Evolutionary conservation across 2,113 vertebrate genomes (phyloP), one percentile per base, ranked within the genome.

Genomic region (Machaerirhynchus nigripectus): DNA sequence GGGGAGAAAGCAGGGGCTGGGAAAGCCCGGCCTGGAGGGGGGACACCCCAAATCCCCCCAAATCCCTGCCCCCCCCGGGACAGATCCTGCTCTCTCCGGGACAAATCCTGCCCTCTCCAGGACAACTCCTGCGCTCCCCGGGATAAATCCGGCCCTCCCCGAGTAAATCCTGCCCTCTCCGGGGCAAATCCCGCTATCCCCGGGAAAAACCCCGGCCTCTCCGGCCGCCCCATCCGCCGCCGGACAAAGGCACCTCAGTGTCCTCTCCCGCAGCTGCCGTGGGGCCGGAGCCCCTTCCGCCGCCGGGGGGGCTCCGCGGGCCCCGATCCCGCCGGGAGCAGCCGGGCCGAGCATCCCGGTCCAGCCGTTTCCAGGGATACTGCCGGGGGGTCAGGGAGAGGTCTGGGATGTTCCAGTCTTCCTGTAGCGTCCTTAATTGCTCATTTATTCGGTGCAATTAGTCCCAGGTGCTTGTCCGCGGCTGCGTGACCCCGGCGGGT

Each of bases 401-500:
- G 91, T 93, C 96, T 89, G 91, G 53, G 91, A 40, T 81, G 81
- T 17, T 89, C 95, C 81, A 46, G 90, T 93, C 77, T 97, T 95
- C 94, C 95, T 92, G 94, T 63, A 93, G 96, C 47, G 78, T 70
- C 92, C 60, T 96, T 98, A 97, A 98, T 97, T 95, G 97, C 96
- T 97, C 97, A 87, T 98, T 98, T 97, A 97, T 97, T 97, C 96
- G 87, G 87, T 28, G 91, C 96, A 96, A 97, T 98, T 97, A 97
- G 93, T 97, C 97, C 95, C 97, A 96, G 92, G 98, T 65, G 97
- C 93, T 94, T 4, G 83, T 12, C 81, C 71, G 11, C 17, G 42
- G 40, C 80, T 10, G 26, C 1, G 24, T 88, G 91, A 93, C 93
- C 91, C 85, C 31, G 10, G 70, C 19, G 5, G 89, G 46, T 92